Base-by-base conservation (phyloP, 64 coral and sea anemone genomes). In the Trachythela sp. region DNA sequence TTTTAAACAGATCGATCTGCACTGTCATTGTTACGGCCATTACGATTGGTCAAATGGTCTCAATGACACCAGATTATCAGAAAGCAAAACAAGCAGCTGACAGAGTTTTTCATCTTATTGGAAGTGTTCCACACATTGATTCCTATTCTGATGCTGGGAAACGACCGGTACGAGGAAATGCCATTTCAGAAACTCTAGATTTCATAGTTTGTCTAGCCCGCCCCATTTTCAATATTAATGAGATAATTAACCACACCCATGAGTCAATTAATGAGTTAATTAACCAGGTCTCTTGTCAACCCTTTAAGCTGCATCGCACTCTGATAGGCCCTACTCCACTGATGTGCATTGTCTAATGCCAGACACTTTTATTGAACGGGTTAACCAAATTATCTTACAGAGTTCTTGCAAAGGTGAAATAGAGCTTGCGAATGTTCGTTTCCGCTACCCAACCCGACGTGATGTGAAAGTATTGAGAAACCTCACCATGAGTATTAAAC, bases 391-490 rank as follows among this genome's bases (percentile, higher is more conserved):
- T 64, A n/a, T 22, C 56, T 64, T 64, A 2, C 56, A 80, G 75
- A 22, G 37, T 30, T 80, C 75, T 22, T 80, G 75, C 30, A 17
- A 17, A 34, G 75, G 75, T 35, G 75, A 80, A 6, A 36, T 80
- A 1, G 33, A 37, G 27, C 26, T 80, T 20, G 38, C 2, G 20
- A 37, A 80, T 18, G 8, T 80, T 35, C 30, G 75, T 2, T 80
- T 80, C 30, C 32, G 75, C 9, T 80, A 80, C 37, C 75, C 75
- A 37, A 80, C 32, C 32, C 26, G 75, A 37, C 30, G 75, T 36
- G 38, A 80, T 80, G 75, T 80, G 8, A 80, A 80, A 20, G 75
- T 80, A 22, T 36, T 80, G 37, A 35, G 75, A 17, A 80, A 80
- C 0, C 2, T 80, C 33, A 34, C 32, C 11, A 15, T 80, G 75